Base-by-base conservation (phyloP, 2,797 vertebrate species). In the Carapus acus region DNA sequence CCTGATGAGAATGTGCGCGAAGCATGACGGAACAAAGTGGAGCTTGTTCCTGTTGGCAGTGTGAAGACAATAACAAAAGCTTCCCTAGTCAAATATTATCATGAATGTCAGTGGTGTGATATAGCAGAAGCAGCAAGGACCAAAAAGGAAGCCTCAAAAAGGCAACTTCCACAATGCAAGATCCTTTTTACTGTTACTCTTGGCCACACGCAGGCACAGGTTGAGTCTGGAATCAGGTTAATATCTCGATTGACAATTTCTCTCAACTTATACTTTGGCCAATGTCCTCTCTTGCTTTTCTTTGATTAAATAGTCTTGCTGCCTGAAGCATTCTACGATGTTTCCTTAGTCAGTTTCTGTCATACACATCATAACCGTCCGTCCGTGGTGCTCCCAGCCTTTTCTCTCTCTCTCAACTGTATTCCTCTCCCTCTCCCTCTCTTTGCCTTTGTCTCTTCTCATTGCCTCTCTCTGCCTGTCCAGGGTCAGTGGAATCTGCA, bases 91-190 rank as follows among this genome's bases (percentile, higher is more conserved):
- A 29, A 29, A 29, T n/a, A n/a, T n/a, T 9, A 27, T 27, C 5
- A 4, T 27, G 24, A 73, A 48, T 64, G 53, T 37, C 61, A 65
- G 58, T 4, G 22, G 51, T 49, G 47, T 59, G 23, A 57, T 31
- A 51, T 58, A 77, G 72, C 54, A 66, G 66, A 74, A 64, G 55
- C 63, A 62, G 51, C 66, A 41, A 43, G 76, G 70, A 62, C 65
- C 62, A 61, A 67, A 67, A 54, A 67, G 55, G 69, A 59, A 58
- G 62, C 78, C 51, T 58, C 55, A 75, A 77, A 81, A 80, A 78
- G 72, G 73, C 53, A 59, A 66, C 71, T 62, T 67, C 44, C 13
- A 67, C 62, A 73, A 87, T 83, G 88, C 86, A 82, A 85, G 77
- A 63, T 70, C 43, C 53, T 45, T 71, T 31, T 49, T 48, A 20